These are phyloP conservation scores for Procambarus virginalis DNA, from an alignment of 1,140 invertebrate genomes.

Conservation along the genomic window DNA sequence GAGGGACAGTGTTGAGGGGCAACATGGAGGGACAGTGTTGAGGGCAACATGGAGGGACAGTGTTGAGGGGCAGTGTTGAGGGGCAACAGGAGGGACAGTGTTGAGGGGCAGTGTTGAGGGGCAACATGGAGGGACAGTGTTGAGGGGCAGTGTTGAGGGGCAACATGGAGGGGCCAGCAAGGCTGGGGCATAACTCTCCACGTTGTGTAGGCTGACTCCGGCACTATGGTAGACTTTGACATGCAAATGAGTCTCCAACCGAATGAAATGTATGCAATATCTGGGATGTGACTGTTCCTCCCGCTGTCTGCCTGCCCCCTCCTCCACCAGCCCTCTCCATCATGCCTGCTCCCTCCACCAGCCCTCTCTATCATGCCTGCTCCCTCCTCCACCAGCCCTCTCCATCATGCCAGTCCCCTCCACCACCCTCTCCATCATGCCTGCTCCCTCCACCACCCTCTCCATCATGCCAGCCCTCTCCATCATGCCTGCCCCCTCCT, in stretches of 20 bases:
- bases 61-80: too few species aligned
- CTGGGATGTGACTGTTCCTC: conserved; percentile 9
- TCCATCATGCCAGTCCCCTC: too few species aligned
- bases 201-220: conserved; percentile 20
- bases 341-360: too few species aligned
- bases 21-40: too few species aligned
- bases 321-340: too few species aligned
- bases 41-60: too few species aligned
- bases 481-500: background rate
- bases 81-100: too few species aligned
- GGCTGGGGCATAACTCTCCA: background rate
- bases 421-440: too few species aligned
- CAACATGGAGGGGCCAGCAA: background rate
- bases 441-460: background rate
- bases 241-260: conserved; percentile 30
- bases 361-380: too few species aligned
- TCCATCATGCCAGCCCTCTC: background rate
- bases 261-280: conserved; percentile 53
- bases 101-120: background rate
- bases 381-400: too few species aligned
- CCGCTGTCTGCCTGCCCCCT: too few species aligned
- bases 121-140: background rate
- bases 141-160: background rate
- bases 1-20: too few species aligned
- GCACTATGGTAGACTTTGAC: conserved; percentile 52